Percentiles rank a stretch among this genome's conserved stretches.
phyloP scores from a whole-genome alignment of 2,888 invertebrate species.

The Labia minor region DNA sequence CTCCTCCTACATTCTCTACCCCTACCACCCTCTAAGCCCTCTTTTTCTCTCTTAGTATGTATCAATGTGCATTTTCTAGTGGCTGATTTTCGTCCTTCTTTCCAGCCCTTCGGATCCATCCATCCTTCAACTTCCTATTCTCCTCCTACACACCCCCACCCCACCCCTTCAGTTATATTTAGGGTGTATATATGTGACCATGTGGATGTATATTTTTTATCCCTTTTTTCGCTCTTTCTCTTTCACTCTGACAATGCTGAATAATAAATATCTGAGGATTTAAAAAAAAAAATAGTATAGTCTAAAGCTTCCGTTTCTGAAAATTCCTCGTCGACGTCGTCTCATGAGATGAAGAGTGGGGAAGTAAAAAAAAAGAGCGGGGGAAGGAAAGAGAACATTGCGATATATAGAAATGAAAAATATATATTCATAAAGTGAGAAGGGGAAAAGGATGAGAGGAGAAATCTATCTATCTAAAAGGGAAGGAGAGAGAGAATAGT shows the following conservation, averaged over 20 bases:
- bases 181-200: not conserved
- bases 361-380: not conserved
- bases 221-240: not conserved
- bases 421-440: slow-evolving; percentile 2
- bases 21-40: not conserved
- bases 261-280: slow-evolving; percentile 13
- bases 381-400: not conserved
- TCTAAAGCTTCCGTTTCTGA: slow-evolving; percentile 13
- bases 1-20: not conserved
- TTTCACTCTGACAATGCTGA: slow-evolving; percentile 8
- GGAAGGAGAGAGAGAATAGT: no score
- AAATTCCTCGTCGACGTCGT: slow-evolving; percentile 13
- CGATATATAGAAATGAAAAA: slow-evolving; percentile 5
- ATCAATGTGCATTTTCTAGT: slow-evolving; percentile 7
- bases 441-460: not conserved
- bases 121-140: not conserved
- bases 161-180: not conserved
- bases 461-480: no score
- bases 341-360: not conserved
- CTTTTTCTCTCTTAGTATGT: not conserved
- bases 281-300: slow-evolving; percentile 13
- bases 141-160: not conserved
- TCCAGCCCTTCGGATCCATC: not conserved
- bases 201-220: slow-evolving; percentile 4
- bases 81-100: slow-evolving; percentile 6